Percentiles rank a stretch among this genome's conserved stretches.
Conservation (phyloP, 2,113 vertebrate species). For the Panthera tigris region DNA sequence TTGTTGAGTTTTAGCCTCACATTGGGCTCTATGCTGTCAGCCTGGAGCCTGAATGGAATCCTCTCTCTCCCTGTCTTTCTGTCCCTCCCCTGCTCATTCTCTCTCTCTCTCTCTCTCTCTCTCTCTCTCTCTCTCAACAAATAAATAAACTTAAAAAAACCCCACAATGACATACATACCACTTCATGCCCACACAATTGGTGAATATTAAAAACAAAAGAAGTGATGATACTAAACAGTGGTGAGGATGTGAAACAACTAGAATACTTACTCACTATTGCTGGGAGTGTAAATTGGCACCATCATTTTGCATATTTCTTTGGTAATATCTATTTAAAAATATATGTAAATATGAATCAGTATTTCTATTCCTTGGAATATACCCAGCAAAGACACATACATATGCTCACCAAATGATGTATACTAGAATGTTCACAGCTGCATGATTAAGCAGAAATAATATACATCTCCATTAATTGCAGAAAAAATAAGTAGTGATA, state of each 20-base stretch:
- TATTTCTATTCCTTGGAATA: neutral
- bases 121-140: neutral
- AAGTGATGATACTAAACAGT: neutral
- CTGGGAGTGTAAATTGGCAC: neutral
- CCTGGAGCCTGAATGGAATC: neutral
- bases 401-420: neutral
- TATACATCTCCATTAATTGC: neutral
- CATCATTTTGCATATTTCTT: neutral
- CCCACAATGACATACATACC: neutral
- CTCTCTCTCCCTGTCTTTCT: neutral
- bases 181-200: neutral
- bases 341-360: neutral
- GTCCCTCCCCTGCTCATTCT: neutral
- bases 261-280: neutral
- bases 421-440: neutral
- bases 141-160: neutral
- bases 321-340: neutral
- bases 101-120: neutral
- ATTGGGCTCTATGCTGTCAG: neutral
- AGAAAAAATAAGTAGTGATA: neutral
- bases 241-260: neutral
- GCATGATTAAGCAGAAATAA: neutral
- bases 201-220: neutral
- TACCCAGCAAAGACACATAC: neutral
- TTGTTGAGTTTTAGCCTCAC: neutral